Percentiles rank a stretch among this genome's conserved stretches.
Evolutionary conservation across 2,797 vertebrate species (phyloP).

Genomic region (Xiphophorus birchmanni): DNA sequence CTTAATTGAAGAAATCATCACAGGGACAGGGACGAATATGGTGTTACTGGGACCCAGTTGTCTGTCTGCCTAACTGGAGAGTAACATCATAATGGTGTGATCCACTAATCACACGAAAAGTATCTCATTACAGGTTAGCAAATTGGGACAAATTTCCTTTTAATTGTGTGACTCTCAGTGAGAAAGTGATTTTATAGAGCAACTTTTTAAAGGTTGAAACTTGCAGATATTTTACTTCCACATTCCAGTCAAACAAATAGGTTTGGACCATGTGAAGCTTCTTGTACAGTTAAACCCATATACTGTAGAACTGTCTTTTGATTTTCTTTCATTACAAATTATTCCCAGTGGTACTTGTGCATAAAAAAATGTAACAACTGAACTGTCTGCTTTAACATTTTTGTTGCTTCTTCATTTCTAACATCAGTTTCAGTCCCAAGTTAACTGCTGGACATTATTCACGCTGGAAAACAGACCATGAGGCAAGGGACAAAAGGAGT

Average conservation of each 20-base stretch:
- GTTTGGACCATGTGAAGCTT: constrained; percentile 29
- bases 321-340: constrained; percentile 60
- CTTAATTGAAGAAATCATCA: constrained; percentile 80
- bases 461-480: constrained; percentile 54
- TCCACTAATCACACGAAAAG: constrained; percentile 54
- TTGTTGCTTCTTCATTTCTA: constrained; percentile 26
- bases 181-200: constrained; percentile 26
- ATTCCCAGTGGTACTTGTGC: constrained; percentile 55
- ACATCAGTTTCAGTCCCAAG: constrained; percentile 49
- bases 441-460: constrained; percentile 56
- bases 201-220: constrained; percentile 31
- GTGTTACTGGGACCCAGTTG: constrained; percentile 67
- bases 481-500: constrained; percentile 54
- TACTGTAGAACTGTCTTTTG: constrained; percentile 46
- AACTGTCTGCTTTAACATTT: constrained; percentile 47
- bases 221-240: neutral
- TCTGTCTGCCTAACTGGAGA: constrained; percentile 65
- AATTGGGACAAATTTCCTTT: constrained; percentile 44
- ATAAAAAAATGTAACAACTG: constrained; percentile 59
- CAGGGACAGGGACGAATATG: constrained; percentile 69
- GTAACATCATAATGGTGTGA: constrained; percentile 65
- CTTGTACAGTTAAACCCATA: constrained; percentile 34
- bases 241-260: constrained; percentile 31
- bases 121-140: constrained; percentile 53
- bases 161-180: constrained; percentile 38